Base-by-base conservation (phyloP, 2,113 vertebrate genomes). In the Rhombomys opimus region DNA sequence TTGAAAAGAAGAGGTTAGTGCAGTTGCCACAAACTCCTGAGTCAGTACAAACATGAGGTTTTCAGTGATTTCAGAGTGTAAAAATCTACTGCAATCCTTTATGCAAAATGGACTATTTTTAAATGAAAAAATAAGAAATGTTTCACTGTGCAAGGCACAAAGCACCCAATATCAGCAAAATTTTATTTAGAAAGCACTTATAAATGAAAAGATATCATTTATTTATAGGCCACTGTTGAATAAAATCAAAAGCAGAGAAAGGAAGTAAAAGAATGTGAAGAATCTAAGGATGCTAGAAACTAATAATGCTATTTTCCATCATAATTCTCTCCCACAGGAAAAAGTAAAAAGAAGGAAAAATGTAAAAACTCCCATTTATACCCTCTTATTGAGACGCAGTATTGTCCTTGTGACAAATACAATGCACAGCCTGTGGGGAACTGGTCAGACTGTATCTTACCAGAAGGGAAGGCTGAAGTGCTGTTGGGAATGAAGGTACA, bases 391-490 rank as follows among this genome's bases (percentile, higher is more conserved):
- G 99, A 99, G 98, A 99, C 99, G 38, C 99, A 99, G 97, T 99
- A 99, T 97, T 99, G 99, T 95, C 99, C 99, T 0, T 99, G 99
- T 96, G 99, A 99, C 98, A 99, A 99, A 96, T 99, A 99, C 97
- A 99, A 99, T 0, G 99, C 99, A 25, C 99, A 99, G 98, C 99
- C 99, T 0, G 99, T 99, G 98, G 99, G 99, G 22, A 99, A 99
- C 95, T 99, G 99, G 99, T 99, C 99, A 0, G 99, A 99, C 98
- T 99, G 99, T 97, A 99, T 99, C 97, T 98, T 99, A 82, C 99
- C 99, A 0, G 99, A 99, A 91, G 99, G 98, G 4, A 98, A 99
- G 67, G 96, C 93, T 9, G 99, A 99, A 93, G 97, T 97, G 13
- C 2, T 98, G 17, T 93, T 98, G 92, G 99, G 99, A 57, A 97